Percentiles rank a stretch among this genome's conserved stretches.
phyloP scores from a whole-genome alignment of 2,888 invertebrate genomes.

The Polydrusus pterygomalis region DNA sequence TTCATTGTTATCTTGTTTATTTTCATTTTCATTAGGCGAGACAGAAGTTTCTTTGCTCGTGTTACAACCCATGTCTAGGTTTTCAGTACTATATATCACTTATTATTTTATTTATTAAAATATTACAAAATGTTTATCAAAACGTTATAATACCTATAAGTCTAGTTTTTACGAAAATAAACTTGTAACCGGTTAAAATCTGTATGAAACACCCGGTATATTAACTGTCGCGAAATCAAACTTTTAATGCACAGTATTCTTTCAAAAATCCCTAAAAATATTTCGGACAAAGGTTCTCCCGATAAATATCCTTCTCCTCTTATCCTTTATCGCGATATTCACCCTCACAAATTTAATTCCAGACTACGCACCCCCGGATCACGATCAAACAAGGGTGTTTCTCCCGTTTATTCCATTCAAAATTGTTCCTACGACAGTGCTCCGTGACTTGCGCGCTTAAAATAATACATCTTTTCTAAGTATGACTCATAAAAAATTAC shows the following conservation, averaged over 20 bases:
- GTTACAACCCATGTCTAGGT: constrained; percentile 77
- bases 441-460: constrained; percentile 43
- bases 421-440: constrained; percentile 56
- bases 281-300: background rate
- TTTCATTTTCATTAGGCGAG: constrained; percentile 67
- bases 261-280: background rate
- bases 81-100: constrained; percentile 1
- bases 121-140: constrained; percentile 32
- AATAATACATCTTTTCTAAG: constrained; percentile 6
- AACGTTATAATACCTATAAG: background rate
- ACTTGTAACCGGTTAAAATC: background rate
- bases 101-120: constrained; percentile 52
- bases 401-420: constrained; percentile 66
- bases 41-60: constrained; percentile 75
- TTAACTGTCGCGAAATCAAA: constrained; percentile 28
- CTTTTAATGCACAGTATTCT: background rate
- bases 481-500: constrained; percentile 33
- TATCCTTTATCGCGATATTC: constrained; percentile 41
- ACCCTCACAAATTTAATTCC: constrained; percentile 49
- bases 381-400: constrained; percentile 66
- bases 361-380: constrained; percentile 61
- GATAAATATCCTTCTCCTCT: constrained; percentile 23
- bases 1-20: constrained; percentile 35
- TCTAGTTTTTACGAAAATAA: constrained; percentile 7
- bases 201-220: constrained; percentile 30